Evolutionary conservation across 2,797 vertebrate species (phyloP).

Genomic region (Podargus strigoides): DNA sequence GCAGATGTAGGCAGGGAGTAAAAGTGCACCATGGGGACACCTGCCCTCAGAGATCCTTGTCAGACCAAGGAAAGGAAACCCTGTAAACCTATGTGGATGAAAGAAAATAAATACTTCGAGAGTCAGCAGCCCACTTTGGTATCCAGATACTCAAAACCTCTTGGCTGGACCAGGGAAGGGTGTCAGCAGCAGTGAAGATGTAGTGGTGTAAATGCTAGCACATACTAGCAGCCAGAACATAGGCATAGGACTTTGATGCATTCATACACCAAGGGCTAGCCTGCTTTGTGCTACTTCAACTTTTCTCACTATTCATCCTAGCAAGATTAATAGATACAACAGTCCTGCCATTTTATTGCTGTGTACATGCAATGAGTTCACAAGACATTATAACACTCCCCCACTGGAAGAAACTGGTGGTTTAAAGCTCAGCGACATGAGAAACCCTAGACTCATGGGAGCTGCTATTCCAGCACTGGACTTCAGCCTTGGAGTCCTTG

Average conservation of each 20-base stretch:
- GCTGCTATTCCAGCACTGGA: neutral
- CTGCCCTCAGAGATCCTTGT: neutral
- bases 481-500: neutral
- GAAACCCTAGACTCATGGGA: neutral
- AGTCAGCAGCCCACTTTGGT: neutral
- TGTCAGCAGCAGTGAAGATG: neutral
- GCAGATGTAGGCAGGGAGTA: neutral
- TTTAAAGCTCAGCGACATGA: neutral
- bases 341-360: neutral
- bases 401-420: neutral
- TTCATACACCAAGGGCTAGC: neutral
- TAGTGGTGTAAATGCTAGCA: neutral
- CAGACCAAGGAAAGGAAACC: neutral
- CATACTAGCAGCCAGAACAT: neutral
- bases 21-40: neutral
- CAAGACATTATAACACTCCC: neutral
- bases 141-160: neutral
- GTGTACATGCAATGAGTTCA: neutral
- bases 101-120: neutral
- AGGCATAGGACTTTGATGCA: fast-evolving
- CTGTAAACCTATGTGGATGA: neutral
- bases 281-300: neutral
- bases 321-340: neutral
- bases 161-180: neutral
- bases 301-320: neutral